Evolutionary conservation across 2,888 invertebrate genomes (phyloP).

Genomic region (Caenorhabditis angaria): DNA sequence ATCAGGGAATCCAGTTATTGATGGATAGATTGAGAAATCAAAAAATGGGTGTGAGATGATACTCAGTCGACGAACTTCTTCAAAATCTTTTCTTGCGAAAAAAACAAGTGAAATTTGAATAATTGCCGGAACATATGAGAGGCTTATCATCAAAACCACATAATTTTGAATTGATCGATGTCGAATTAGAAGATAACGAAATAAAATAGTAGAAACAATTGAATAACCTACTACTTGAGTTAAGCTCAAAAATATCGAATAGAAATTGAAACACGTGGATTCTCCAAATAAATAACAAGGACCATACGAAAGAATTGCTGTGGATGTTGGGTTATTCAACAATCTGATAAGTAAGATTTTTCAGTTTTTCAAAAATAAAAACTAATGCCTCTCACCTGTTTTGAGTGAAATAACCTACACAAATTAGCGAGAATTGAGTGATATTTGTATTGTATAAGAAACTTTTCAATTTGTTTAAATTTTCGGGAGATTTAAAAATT

Average conservation of each 20-base stretch:
- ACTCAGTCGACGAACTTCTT: conserved; percentile 15
- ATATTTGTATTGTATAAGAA: conserved; percentile 29
- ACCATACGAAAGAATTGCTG: conserved; percentile 31
- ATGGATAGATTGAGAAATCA: conserved; percentile 28
- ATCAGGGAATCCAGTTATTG: conserved; percentile 27
- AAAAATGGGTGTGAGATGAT: conserved; percentile 23
- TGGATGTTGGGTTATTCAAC: conserved; percentile 24
- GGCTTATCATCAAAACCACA: conserved; percentile 23
- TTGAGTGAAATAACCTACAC: conserved; percentile 20
- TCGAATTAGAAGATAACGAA: conserved; percentile 24
- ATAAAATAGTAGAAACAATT: conserved; percentile 26
- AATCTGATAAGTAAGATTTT: conserved; percentile 10
- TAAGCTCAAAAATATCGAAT: conserved; percentile 20
- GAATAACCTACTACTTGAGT: conserved; percentile 26
- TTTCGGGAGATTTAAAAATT: conserved; percentile 20
- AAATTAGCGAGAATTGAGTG: conserved; percentile 22
- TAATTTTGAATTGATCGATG: conserved; percentile 13
- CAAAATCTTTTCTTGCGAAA: conserved; percentile 24
- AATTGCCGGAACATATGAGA: conserved; percentile 19
- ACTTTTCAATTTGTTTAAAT: conserved; percentile 21
- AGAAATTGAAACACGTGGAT: conserved; percentile 22
- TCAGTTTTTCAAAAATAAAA: neutral
- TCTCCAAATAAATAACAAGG: conserved; percentile 26
- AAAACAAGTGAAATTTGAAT: conserved; percentile 22
- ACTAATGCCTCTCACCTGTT: conserved; percentile 6